Base-by-base conservation (phyloP, 1,140 invertebrate genomes). In the Drosophila persimilis region DNA sequence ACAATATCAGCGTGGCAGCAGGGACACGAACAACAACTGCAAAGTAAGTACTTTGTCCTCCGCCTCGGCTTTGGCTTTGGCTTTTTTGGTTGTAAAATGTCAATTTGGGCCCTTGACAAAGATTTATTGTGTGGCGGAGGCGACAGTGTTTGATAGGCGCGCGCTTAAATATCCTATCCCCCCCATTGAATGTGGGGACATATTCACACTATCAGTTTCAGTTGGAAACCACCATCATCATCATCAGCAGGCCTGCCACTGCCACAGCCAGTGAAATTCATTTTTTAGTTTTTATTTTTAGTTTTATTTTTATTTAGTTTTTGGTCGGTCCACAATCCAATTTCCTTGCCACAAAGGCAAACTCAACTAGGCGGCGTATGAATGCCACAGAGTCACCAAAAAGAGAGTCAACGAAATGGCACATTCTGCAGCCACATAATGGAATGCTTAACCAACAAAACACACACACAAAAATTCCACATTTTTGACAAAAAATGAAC, bases 21-120 rank as follows among this genome's bases (percentile, higher is more conserved):
- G 46, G 60, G 58, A 57, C 81, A 80, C 63, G 63, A 57, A 20
- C 67, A 65, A 46, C 44, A 64, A 50, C 53, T 53, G 46, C 46
- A 62, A 61, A 55, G 26, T 45, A 63, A 31, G 29, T 78, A 80
- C 74, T 77, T 77, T 81, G 67, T 84, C 67, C 71, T 65, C 67
- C 29, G 47, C 57, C 54, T 57, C 9, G 67, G 72, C 43, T 74
- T 74, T 58, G 70, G 70, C 57, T 48, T 43, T 39, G 55, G 66
- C 35, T 57, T 58, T 73, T 67, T 76, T 60, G 54, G 80, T 77
- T 90, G 80, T 85, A 89, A 86, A 90, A 89, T 89, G 90, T 89
- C 90, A 89, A 88, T 90, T 90, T 89, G 84, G 67, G 57, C 69
- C 69, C 70, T 61, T 89, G 89, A 90, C 85, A 81, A 90, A 86